Percentiles rank a stretch among this genome's conserved stretches.
phyloP scores from a whole-genome alignment of 2,113 vertebrate species.

The Aegithalos caudatus region DNA sequence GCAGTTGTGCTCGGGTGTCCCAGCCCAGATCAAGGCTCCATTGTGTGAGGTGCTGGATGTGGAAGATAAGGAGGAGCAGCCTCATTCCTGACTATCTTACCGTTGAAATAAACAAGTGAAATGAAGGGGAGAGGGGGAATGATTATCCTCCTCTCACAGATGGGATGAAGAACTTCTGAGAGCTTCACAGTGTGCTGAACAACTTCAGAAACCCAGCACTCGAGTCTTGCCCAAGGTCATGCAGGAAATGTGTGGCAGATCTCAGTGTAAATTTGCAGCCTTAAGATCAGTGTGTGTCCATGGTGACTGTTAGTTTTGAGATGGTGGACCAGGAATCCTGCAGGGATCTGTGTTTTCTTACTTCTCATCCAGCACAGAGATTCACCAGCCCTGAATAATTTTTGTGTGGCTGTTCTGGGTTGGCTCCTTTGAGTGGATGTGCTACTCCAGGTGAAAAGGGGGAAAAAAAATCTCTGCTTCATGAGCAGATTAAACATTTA shows the following conservation, averaged over 20 bases:
- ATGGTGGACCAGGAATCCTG: not conserved
- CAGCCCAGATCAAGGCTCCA: slow-evolving; percentile 2
- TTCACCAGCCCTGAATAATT: not conserved
- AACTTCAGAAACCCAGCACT: not conserved
- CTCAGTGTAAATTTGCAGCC: not conserved
- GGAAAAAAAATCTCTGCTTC: not conserved
- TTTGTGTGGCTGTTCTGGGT: not conserved
- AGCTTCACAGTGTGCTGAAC: not conserved
- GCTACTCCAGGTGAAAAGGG: not conserved
- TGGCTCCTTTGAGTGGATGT: not conserved
- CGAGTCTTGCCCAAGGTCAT: not conserved
- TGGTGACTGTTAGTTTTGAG: not conserved
- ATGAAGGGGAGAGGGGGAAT: not conserved
- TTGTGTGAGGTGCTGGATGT: not conserved
- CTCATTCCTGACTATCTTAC: not conserved
- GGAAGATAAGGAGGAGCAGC: slow-evolving; percentile 27
- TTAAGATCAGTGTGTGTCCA: not conserved
- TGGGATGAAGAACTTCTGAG: not conserved
- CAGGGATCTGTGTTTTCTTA: not conserved
- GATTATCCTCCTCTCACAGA: slow-evolving; percentile 1
- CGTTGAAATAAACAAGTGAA: slow-evolving; percentile 28
- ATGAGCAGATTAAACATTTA: not conserved
- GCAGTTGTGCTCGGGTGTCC: not conserved
- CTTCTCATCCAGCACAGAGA: not conserved
- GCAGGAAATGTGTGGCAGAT: not conserved